These are phyloP conservation scores for Epizoanthus illoricatus DNA, from an alignment of 92 coral and sea anemone species.

Conservation along the genomic window DNA sequence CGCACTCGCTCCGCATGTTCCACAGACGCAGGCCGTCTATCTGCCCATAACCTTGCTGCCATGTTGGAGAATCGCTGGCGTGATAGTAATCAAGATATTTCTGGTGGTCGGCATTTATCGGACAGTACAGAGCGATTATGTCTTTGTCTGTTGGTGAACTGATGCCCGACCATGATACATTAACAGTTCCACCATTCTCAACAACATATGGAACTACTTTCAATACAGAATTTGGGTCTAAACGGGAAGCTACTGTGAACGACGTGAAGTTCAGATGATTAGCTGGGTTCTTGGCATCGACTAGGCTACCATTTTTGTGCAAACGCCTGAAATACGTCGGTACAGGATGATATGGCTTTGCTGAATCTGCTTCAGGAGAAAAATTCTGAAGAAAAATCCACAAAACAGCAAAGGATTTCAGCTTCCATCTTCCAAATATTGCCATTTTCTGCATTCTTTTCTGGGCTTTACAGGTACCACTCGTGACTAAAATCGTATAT, in stretches of 20 bases:
- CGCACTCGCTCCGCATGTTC: slow-evolving; percentile 81
- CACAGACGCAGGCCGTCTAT: slow-evolving; percentile 57
- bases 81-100: slow-evolving; percentile 69
- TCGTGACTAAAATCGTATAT: too few species aligned
- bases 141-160: slow-evolving; percentile 51
- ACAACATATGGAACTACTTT: slow-evolving; percentile 59
- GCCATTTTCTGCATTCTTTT: too few species aligned
- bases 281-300: slow-evolving; percentile 50
- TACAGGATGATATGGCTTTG: slow-evolving; percentile 46
- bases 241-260: slow-evolving; percentile 28
- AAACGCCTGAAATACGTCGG: slow-evolving; percentile 63
- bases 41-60: slow-evolving; percentile 63
- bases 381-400: slow-evolving; percentile 5
- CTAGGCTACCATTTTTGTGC: slow-evolving; percentile 57
- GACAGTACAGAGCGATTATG: slow-evolving; percentile 83
- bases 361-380: slow-evolving; percentile 12
- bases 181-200: slow-evolving; percentile 67
- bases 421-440: neutral
- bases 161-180: slow-evolving; percentile 74
- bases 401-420: neutral
- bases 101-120: slow-evolving; percentile 62
- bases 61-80: slow-evolving; percentile 59
- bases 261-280: slow-evolving; percentile 54
- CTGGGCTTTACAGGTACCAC: too few species aligned
- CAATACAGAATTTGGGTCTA: slow-evolving; percentile 32